phyloP scores from a whole-genome alignment of 37 sponge, comb jelly and placozoan species.

The Oopsacas minuta region DNA sequence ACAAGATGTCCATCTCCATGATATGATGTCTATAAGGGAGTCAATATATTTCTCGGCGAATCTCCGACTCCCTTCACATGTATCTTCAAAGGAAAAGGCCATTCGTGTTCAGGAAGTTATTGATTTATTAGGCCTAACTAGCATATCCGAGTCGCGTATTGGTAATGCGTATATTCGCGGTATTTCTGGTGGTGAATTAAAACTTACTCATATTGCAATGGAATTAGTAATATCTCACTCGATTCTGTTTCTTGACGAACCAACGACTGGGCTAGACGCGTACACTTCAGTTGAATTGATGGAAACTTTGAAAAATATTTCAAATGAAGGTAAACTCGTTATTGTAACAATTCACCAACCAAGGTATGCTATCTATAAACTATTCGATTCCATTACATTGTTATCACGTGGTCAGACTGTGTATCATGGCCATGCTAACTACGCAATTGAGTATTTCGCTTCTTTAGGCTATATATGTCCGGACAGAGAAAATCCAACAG shows the following conservation, averaged over 20 bases:
- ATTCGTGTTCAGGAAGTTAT: slow-evolving; percentile 49
- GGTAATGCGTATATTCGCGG: slow-evolving; percentile 58
- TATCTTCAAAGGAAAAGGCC: slow-evolving; percentile 27
- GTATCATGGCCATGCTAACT: slow-evolving; percentile 39
- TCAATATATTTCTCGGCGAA: slow-evolving; percentile 64
- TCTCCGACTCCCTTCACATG: slow-evolving; percentile 51
- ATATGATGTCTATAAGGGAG: slow-evolving; percentile 59
- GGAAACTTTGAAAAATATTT: slow-evolving; percentile 34
- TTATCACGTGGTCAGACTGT: slow-evolving; percentile 47
- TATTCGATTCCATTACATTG: slow-evolving; percentile 53
- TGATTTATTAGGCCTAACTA: slow-evolving; percentile 37
- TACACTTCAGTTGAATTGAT: slow-evolving; percentile 60
- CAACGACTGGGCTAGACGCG: slow-evolving; percentile 77
- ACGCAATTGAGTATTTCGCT: slow-evolving; percentile 38
- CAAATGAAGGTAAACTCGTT: slow-evolving; percentile 23
- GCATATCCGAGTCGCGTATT: slow-evolving; percentile 24
- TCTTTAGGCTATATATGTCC: slow-evolving; percentile 46
- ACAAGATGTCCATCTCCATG: slow-evolving; percentile 66
- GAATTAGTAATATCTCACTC: slow-evolving; percentile 73
- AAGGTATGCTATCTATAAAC: slow-evolving; percentile 61
- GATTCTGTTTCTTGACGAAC: slow-evolving; percentile 76
- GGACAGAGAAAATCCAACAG: slow-evolving; percentile 71
- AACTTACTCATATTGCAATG: slow-evolving; percentile 80
- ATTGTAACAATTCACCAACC: slow-evolving; percentile 69
- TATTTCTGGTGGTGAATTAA: slow-evolving; percentile 75